These are phyloP conservation scores for Muraenolepis orangiensis DNA, from an alignment of 2,797 vertebrate species.

Conservation along the genomic window DNA sequence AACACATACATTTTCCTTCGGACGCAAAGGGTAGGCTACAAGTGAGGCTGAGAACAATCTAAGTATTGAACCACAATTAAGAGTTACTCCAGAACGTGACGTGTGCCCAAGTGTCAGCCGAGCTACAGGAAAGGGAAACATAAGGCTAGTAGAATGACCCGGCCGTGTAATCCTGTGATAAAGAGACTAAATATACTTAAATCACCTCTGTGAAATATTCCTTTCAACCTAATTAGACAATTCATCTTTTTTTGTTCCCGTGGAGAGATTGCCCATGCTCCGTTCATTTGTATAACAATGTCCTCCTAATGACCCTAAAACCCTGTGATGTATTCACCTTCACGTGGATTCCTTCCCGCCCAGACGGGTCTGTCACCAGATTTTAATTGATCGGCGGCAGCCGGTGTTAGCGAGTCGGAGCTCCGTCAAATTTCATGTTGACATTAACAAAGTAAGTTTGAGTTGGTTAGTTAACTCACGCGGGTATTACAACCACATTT, in stretches of 20 bases:
- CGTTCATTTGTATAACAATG: not conserved
- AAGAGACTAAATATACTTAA: not conserved
- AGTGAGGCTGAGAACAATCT: not conserved
- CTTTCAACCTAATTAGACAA: not conserved
- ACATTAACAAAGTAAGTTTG: not conserved
- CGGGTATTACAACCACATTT: not conserved
- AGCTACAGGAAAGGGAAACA: not conserved
- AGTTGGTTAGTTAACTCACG: not conserved
- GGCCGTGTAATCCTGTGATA: too few species aligned
- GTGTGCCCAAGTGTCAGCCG: too few species aligned
- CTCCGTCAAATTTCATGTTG: not conserved
- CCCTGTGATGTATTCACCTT: not conserved
- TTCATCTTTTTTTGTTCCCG: not conserved
- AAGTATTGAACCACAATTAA: not conserved
- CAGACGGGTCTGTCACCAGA: not conserved
- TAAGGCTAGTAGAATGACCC: too few species aligned
- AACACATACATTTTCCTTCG: constrained; percentile 35
- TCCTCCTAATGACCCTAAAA: not conserved
- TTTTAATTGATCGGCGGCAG: not conserved
- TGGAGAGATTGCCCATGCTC: not conserved
- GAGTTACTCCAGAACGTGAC: not conserved
- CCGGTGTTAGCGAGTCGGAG: not conserved
- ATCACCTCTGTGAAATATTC: not conserved
- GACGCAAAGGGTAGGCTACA: constrained; percentile 19
- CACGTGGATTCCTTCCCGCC: not conserved